Base-by-base conservation (phyloP, 2,113 vertebrate genomes). In the Toxotes chatareus region DNA sequence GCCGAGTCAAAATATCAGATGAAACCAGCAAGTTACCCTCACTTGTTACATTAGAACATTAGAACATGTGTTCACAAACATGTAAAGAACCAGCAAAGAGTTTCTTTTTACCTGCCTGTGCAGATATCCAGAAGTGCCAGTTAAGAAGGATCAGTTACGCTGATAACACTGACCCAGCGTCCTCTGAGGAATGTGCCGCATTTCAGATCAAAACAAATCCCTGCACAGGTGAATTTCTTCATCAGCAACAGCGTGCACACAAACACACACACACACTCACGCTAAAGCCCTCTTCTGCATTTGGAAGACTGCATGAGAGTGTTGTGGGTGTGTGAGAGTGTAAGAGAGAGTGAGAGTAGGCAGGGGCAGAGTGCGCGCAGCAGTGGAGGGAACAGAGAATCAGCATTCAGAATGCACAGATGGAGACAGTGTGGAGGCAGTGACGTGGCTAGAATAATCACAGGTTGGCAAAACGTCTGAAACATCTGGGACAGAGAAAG, bases 381-480 rank as follows among this genome's bases (percentile, higher is more conserved):
- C 91, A 90, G 90, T 16, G 72, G 75, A 86, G 84, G 87, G 80
- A 89, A 84, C 70, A 82, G 80, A 87, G 86, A 93, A 94, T 95
- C 94, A 92, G 95, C 92, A 95, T 94, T 94, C 94, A 83, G 84
- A 86, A 89, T 83, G 91, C 90, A 93, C 90, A 93, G 90, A 93
- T 91, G 92, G 92, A 93, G 92, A 92, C 80, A 84, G 76, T 83
- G 90, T 86, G 88, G 87, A 94, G 89, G 92, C 92, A 85, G 89
- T 93, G 91, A 94, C 92, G 90, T 91, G 86, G 92, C 91, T 84
- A 80, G 90, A 94, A 93, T 94, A 94, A 94, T 95, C 93, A 91
- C 88, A 91, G 91, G 88, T 91, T 92, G 88, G 90, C 90, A 90
- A 88, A 88, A 89, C 64, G 27, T 89, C 67, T 83, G 60, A 88